Evolutionary conservation across 2,113 vertebrate species (phyloP).

Genomic region (Lepisosteus osseus): DNA sequence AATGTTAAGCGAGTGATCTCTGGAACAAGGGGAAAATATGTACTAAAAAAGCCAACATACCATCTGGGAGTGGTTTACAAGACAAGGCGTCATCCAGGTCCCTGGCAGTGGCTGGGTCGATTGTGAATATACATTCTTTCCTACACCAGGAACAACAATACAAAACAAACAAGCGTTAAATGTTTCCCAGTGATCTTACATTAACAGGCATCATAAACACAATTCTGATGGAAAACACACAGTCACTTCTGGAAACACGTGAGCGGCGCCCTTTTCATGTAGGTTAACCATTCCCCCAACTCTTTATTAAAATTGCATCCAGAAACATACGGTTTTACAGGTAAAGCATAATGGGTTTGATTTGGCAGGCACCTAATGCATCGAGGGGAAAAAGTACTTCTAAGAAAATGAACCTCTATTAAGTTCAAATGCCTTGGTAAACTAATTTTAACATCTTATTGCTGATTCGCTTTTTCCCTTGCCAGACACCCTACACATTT

Average conservation of each 20-base stretch:
- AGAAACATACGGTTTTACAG: slow-evolving; percentile 45
- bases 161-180: slow-evolving; percentile 55
- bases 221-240: slow-evolving; percentile 54
- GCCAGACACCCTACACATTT: slow-evolving; percentile 13
- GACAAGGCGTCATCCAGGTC: slow-evolving; percentile 84
- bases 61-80: slow-evolving; percentile 80
- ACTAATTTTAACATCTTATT: slow-evolving; percentile 45
- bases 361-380: slow-evolving; percentile 40
- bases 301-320: slow-evolving; percentile 38
- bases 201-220: slow-evolving; percentile 64
- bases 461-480: slow-evolving; percentile 18
- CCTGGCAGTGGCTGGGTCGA: slow-evolving; percentile 75
- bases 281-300: slow-evolving; percentile 31
- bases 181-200: slow-evolving; percentile 47
- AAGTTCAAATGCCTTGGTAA: slow-evolving; percentile 50
- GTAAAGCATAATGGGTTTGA: slow-evolving; percentile 35
- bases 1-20: slow-evolving; percentile 53
- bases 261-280: slow-evolving; percentile 50
- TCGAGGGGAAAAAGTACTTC: slow-evolving; percentile 19
- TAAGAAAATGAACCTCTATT: slow-evolving; percentile 45
- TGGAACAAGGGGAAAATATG: slow-evolving; percentile 59
- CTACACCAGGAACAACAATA: slow-evolving; percentile 65
- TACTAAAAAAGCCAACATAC: slow-evolving; percentile 65
- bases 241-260: slow-evolving; percentile 42
- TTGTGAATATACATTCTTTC: slow-evolving; percentile 85